Evolutionary conservation across 35 echinoderm and acorn worm genomes (phyloP).

Genomic region (Holothuria glaberrima): DNA sequence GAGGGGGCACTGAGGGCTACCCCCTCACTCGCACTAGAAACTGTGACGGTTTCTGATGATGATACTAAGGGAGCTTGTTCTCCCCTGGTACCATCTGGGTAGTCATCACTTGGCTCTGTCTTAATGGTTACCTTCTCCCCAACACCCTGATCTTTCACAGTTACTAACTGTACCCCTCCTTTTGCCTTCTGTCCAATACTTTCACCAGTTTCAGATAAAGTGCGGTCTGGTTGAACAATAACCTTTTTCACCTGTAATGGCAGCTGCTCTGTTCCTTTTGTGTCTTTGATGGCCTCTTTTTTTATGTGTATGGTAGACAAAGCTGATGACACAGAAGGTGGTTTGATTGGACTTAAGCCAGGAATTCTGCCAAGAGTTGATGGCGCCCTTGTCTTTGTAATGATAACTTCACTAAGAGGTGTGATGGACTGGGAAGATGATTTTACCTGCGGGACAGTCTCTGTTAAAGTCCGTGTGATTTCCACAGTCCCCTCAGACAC

Average conservation of each 20-base stretch:
- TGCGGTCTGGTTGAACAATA: neutral
- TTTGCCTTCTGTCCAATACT: neutral
- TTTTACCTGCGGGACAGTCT: slow-evolving; percentile 12
- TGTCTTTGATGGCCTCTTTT: slow-evolving; percentile 22
- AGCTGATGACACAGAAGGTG: neutral
- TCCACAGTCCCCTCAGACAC: slow-evolving; percentile 45
- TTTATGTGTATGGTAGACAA: slow-evolving; percentile 3
- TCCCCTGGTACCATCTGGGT: neutral
- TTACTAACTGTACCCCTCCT: slow-evolving; percentile 5
- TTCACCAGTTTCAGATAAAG: neutral
- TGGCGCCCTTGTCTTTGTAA: slow-evolving; percentile 6
- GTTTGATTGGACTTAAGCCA: slow-evolving; percentile 42
- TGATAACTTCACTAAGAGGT: neutral
- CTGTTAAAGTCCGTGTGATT: slow-evolving; percentile 33
- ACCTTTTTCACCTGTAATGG: neutral
- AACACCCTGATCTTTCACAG: neutral
- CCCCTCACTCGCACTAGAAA: no score
- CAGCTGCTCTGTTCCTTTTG: neutral
- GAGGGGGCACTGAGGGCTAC: no score
- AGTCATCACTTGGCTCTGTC: slow-evolving; percentile 39
- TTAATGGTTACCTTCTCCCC: slow-evolving; percentile 35
- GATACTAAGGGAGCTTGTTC: neutral
- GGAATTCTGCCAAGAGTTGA: slow-evolving; percentile 1
- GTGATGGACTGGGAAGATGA: neutral
- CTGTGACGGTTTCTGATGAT: no score